Evolutionary conservation across 1,140 invertebrate genomes (phyloP).

Genomic region (Aphelinus atriplicis): DNA sequence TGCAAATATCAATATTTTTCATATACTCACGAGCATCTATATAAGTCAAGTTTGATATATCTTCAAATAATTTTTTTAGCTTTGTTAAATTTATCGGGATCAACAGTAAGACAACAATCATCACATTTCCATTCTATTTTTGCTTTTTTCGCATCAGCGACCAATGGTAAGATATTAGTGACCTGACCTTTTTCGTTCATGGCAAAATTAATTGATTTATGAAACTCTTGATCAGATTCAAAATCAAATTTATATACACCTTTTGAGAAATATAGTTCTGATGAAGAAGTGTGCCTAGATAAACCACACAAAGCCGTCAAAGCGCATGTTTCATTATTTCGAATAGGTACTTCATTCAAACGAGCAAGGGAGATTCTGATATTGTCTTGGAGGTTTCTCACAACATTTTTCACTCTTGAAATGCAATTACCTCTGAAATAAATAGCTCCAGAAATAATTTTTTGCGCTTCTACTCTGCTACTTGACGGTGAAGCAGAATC

Average conservation of each 20-base stretch:
- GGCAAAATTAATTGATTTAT: background rate
- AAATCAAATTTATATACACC: background rate
- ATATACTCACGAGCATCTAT: background rate
- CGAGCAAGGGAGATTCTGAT: constrained; percentile 1
- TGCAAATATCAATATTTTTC: constrained; percentile 11
- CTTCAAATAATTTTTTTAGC: constrained; percentile 6
- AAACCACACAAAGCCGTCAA: constrained; percentile 1
- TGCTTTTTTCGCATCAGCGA: background rate
- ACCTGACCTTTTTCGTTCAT: constrained; percentile 8
- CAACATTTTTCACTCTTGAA: background rate
- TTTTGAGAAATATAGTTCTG: constrained; percentile 7
- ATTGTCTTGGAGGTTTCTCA: background rate
- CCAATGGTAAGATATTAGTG: constrained; percentile 2
- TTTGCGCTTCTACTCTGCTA: constrained; percentile 1
- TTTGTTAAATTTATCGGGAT: background rate
- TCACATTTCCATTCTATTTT: background rate
- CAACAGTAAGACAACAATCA: background rate
- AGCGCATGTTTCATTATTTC: background rate
- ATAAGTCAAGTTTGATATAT: background rate
- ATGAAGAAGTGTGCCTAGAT: background rate
- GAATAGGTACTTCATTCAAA: background rate
- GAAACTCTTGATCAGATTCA: no score
- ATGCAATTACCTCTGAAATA: constrained; percentile 1
- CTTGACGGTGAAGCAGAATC: background rate
- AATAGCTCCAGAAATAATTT: background rate